phyloP scores from a whole-genome alignment of 1,140 invertebrate genomes.

The Drosophila ambigua region DNA sequence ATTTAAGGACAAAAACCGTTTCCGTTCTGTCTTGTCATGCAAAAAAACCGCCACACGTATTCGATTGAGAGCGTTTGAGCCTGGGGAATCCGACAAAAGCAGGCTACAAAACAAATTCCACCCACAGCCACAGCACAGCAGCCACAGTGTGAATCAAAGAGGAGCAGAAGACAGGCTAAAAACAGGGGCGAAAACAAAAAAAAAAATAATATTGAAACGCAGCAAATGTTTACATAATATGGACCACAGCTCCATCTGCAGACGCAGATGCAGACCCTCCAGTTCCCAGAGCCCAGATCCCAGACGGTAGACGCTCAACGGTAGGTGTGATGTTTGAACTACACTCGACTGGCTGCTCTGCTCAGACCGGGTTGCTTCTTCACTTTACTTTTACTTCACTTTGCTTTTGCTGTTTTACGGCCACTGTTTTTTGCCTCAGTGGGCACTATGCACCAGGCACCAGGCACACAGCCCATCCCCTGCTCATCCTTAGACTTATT shows the following conservation, averaged over 20 bases:
- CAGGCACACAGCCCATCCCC: slow-evolving; percentile 16
- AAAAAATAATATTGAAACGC: slow-evolving; percentile 38
- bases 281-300: slow-evolving; percentile 33
- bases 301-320: slow-evolving; percentile 6
- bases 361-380: slow-evolving; percentile 22
- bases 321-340: slow-evolving; percentile 79
- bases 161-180: slow-evolving; percentile 1
- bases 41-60: slow-evolving; percentile 44
- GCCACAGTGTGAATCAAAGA: too few species aligned
- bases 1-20: slow-evolving; percentile 5
- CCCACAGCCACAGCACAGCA: slow-evolving; percentile 8
- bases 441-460: slow-evolving; percentile 39
- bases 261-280: slow-evolving; percentile 30
- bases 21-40: slow-evolving; percentile 10
- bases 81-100: slow-evolving; percentile 35
- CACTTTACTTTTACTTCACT: slow-evolving; percentile 32
- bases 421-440: slow-evolving; percentile 59
- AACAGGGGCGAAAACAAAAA: slow-evolving; percentile 1
- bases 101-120: slow-evolving; percentile 1
- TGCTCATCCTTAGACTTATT: slow-evolving; percentile 7
- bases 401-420: slow-evolving; percentile 52
- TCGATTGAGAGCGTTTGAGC: slow-evolving; percentile 34
- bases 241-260: slow-evolving; percentile 56
- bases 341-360: slow-evolving; percentile 57
- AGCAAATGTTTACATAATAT: slow-evolving; percentile 72